phyloP scores from a whole-genome alignment of 2,888 invertebrate genomes.

The Girardia tigrina region DNA sequence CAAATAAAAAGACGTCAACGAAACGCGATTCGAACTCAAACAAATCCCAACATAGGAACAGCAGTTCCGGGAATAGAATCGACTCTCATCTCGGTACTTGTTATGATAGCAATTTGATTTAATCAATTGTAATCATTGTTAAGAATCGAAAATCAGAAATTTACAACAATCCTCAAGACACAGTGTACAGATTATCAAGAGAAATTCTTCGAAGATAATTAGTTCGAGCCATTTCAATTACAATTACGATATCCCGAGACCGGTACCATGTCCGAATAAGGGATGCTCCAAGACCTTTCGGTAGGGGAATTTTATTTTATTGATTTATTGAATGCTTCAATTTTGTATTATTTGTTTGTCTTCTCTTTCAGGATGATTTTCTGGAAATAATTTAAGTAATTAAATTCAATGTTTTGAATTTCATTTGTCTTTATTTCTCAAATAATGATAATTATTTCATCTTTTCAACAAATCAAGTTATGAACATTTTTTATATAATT shows the following conservation, averaged over 20 bases:
- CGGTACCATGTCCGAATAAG: conserved; percentile 1
- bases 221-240: not conserved
- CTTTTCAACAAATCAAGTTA: too few species aligned
- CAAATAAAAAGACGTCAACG: not conserved
- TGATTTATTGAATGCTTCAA: too few species aligned
- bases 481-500: too few species aligned
- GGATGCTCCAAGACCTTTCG: conserved; percentile 16
- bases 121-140: not conserved
- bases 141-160: conserved; percentile 13
- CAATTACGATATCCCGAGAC: not conserved
- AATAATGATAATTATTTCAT: too few species aligned
- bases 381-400: too few species aligned
- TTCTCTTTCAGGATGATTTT: too few species aligned
- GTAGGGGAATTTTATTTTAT: not conserved
- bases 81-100: not conserved
- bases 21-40: not conserved
- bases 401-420: too few species aligned
- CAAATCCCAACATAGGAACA: not conserved
- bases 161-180: not conserved
- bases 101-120: not conserved
- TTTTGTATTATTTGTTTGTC: too few species aligned
- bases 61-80: not conserved
- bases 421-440: too few species aligned
- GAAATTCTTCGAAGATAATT: not conserved
- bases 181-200: not conserved